phyloP scores from a whole-genome alignment of 2,888 invertebrate species.

The Pristionchus exspectatus region DNA sequence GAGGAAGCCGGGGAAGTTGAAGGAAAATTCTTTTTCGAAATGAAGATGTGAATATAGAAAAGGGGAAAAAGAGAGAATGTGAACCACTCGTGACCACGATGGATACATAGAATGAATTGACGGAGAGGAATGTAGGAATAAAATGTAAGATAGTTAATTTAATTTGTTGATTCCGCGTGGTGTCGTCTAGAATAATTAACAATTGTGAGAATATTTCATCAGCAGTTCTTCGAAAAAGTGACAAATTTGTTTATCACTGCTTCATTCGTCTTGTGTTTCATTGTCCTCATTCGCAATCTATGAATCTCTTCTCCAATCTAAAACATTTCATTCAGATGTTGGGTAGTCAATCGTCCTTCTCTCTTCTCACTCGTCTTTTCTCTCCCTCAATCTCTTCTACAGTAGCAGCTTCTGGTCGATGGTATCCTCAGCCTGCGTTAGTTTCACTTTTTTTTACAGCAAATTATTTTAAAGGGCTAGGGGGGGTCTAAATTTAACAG shows the following conservation, averaged over 20 bases:
- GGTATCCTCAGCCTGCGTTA: slow-evolving; percentile 77
- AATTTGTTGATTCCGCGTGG: no score
- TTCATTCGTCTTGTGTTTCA: no score
- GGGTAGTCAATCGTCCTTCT: background rate
- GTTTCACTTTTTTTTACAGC: slow-evolving; percentile 59
- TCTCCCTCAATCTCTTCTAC: slow-evolving; percentile 48
- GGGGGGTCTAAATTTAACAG: background rate
- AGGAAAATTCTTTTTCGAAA: background rate
- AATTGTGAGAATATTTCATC: no score
- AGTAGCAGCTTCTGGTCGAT: slow-evolving; percentile 71
- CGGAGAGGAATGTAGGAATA: background rate
- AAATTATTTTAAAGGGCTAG: no score
- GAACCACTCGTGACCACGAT: background rate
- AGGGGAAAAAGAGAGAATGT: background rate
- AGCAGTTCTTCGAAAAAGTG: no score
- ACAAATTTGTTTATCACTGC: no score
- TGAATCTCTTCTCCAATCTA: no score
- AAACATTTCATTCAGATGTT: background rate
- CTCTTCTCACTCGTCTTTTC: slow-evolving; percentile 39
- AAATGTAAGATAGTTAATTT: background rate
- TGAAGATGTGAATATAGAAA: background rate
- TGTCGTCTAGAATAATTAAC: no score
- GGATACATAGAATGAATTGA: slow-evolving; percentile 4
- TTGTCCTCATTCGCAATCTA: no score
- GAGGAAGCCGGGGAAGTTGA: background rate